Conservation (phyloP, 1,140 invertebrate genomes). For the Muscidifurax raptorellus region DNA sequence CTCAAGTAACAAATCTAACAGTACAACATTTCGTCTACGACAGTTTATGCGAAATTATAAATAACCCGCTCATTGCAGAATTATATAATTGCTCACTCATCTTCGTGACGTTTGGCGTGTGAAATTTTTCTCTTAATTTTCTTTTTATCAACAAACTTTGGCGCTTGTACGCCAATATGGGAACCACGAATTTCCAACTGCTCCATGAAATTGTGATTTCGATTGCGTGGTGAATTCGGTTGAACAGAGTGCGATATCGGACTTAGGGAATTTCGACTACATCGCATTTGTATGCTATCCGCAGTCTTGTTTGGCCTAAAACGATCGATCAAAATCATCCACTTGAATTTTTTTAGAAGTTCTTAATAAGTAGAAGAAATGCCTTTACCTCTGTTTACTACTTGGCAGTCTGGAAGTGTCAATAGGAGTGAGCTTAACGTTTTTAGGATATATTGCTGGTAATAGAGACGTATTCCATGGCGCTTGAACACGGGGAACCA, state of each 20-base stretch:
- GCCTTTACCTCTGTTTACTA: constrained; percentile 66
- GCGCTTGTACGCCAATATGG: not conserved
- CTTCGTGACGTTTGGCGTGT: not conserved
- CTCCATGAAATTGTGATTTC: not conserved
- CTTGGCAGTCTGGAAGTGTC: constrained; percentile 66
- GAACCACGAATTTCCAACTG: constrained; percentile 35
- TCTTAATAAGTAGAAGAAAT: not conserved
- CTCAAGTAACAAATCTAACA: not conserved
- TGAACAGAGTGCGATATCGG: constrained; percentile 61
- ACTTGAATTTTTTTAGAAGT: not conserved
- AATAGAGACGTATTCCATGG: constrained; percentile 66
- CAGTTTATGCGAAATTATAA: not conserved
- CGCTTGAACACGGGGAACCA: constrained; percentile 60
- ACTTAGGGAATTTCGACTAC: constrained; percentile 63
- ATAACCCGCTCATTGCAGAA: not conserved
- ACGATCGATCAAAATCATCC: constrained; percentile 37
- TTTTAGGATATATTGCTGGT: constrained; percentile 67
- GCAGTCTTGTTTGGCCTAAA: constrained; percentile 57
- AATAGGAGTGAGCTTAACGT: constrained; percentile 70
- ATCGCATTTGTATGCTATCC: constrained; percentile 52
- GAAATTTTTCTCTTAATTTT: not conserved
- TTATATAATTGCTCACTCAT: not conserved
- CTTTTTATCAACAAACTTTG: not conserved
- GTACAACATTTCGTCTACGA: too few relatives aligned
- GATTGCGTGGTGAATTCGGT: constrained; percentile 5